These are phyloP conservation scores for Phalacrocorax carbo DNA, from an alignment of 2,113 vertebrate species.

Conservation along the genomic window DNA sequence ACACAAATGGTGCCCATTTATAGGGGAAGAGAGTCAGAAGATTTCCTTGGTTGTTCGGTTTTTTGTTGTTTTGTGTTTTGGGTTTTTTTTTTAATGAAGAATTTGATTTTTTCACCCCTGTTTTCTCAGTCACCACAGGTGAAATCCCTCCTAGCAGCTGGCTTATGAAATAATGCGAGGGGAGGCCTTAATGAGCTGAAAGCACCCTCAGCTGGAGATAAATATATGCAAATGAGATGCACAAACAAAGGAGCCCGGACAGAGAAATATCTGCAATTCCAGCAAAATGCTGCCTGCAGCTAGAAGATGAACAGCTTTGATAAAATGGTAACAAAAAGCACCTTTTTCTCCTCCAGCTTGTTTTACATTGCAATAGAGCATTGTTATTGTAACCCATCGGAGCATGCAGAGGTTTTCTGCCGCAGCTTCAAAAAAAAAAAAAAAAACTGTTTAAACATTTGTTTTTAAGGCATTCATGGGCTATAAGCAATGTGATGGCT, in stretches of 20 bases:
- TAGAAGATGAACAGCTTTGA: conserved; percentile 94
- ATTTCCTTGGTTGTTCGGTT: conserved; percentile 74
- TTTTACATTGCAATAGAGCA: conserved; percentile 84
- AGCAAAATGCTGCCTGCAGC: conserved; percentile 85
- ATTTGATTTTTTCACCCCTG: conserved; percentile 81
- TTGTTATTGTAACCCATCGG: conserved; percentile 79
- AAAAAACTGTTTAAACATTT: conserved; percentile 78
- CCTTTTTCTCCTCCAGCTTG: conserved; percentile 82
- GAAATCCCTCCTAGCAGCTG: conserved; percentile 89
- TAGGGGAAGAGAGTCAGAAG: conserved; percentile 84
- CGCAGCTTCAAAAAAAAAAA: conserved; percentile 59
- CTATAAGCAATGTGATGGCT: conserved; percentile 64
- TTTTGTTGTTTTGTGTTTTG: not conserved
- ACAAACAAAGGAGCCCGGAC: conserved; percentile 87
- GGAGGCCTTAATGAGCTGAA: conserved; percentile 91
- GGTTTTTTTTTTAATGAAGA: conserved; percentile 74
- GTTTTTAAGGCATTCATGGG: conserved; percentile 79
- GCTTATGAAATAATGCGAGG: conserved; percentile 88
- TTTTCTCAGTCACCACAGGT: conserved; percentile 90
- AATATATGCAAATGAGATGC: conserved; percentile 99
- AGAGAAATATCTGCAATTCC: conserved; percentile 87
- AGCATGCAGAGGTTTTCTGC: conserved; percentile 75
- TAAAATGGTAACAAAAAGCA: conserved; percentile 94
- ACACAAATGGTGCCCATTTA: conserved; percentile 97
- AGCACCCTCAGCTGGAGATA: conserved; percentile 89